Evolutionary conservation across 2,113 vertebrate genomes (phyloP), one percentile per base, ranked within the genome.

Genomic region (Lasiurus cinereus): DNA sequence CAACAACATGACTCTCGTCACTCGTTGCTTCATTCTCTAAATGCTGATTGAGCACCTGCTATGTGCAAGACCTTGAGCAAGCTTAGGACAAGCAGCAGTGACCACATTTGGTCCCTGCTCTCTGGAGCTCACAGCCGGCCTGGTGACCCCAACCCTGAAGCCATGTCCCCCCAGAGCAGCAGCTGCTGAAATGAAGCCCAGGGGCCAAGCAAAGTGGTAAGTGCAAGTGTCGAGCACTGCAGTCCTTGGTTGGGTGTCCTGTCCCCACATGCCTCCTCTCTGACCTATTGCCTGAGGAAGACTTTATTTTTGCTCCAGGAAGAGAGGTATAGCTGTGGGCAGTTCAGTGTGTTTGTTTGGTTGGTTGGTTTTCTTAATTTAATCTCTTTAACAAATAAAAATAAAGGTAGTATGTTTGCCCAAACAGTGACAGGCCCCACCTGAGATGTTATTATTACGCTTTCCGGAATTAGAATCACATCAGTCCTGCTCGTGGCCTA

Each of bases 381-480:
- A 97, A 98, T 96, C 96, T 96, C 88, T 94, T 96, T 96, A 83
- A 78, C 76, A 96, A 97, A 98, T 64, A 97, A 96, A 98, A 98
- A 97, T 91, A 97, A 78, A 96, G 83, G 93, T 54, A 85, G 88
- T 94, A 78, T 98, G 95, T 98, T 98, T 91, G 70, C 64, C 95
- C 94, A 43, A 89, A 95, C 72, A 95, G 95, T 12, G 56, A 94
- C 87, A 91, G 95, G 76, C 0, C 50, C 64, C 89, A 94, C 93
- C 97, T 93, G 1, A 93, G 95, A 88, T 92, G 50, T 96, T 97
- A 97, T 97, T 82, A 93, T 91, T 97, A 97, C 80, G 87, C 92
- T 85, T 97, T 96, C 97, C 94, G 73, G 95, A 98, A 98, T 98
- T 98, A 98, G 98, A 97, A 78, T 83, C 85, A 16, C 77, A 59